These are phyloP conservation scores for Amniataba percoides DNA, from an alignment of 2,797 vertebrate genomes.

Conservation along the genomic window DNA sequence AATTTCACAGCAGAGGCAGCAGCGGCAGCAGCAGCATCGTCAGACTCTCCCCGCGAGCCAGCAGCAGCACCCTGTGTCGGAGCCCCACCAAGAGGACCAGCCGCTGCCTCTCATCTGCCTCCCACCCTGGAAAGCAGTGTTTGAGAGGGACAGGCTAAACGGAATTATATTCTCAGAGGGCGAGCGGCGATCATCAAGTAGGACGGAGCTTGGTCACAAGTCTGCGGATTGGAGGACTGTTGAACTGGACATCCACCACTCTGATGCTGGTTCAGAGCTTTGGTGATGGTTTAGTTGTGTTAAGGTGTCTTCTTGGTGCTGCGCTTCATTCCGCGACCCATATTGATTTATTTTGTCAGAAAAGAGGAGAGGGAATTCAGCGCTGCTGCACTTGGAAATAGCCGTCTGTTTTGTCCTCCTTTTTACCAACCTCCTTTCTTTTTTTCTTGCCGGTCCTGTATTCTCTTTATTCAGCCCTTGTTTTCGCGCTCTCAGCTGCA, in stretches of 20 bases:
- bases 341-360: conserved; percentile 68
- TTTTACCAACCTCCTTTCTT: conserved; percentile 12
- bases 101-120: conserved; percentile 51
- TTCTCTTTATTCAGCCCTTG: conserved; percentile 51
- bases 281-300: conserved; percentile 55
- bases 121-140: conserved; percentile 51
- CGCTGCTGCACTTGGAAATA: conserved; percentile 67
- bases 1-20: conserved; percentile 83
- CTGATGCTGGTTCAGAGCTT: conserved; percentile 47
- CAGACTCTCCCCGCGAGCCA: conserved; percentile 71
- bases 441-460: conserved; percentile 35
- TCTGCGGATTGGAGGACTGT: conserved; percentile 61
- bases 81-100: conserved; percentile 68
- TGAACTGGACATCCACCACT: conserved; percentile 60
- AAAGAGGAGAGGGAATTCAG: conserved; percentile 58
- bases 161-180: conserved; percentile 43
- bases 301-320: conserved; percentile 55
- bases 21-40: conserved; percentile 67
- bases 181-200: conserved; percentile 56
- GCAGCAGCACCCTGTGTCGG: conserved; percentile 66
- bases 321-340: conserved; percentile 53
- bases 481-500: conserved; percentile 56
- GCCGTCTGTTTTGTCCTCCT: conserved; percentile 44
- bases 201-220: conserved; percentile 60
- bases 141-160: conserved; percentile 51